These are phyloP conservation scores for Trialeurodes vaporariorum DNA, from an alignment of 1,140 invertebrate species.

Conservation along the genomic window DNA sequence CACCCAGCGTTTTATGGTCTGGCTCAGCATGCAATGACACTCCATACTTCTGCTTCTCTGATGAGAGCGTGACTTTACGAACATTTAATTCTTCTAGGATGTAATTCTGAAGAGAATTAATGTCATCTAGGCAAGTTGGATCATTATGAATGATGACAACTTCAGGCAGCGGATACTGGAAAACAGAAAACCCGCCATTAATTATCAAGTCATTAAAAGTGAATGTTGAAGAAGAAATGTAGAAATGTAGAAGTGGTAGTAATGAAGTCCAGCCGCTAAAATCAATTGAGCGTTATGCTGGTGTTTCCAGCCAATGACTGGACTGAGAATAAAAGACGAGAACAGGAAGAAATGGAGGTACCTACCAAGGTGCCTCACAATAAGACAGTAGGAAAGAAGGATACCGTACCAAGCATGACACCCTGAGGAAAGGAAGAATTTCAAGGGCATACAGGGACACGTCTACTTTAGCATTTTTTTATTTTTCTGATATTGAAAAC, in stretches of 20 bases:
- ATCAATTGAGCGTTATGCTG: too few relatives aligned
- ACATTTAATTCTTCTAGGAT: conserved; percentile 93
- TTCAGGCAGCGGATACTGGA: conserved; percentile 83
- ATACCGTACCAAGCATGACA: too few relatives aligned
- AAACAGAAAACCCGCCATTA: background rate
- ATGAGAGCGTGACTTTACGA: conserved; percentile 70
- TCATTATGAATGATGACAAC: conserved; percentile 90
- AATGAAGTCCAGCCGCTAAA: too few relatives aligned
- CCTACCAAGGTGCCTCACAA: too few relatives aligned
- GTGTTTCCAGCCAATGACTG: background rate
- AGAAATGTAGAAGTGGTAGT: too few relatives aligned
- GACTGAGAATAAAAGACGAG: background rate
- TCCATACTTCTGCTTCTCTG: conserved; percentile 86
- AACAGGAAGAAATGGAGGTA: background rate
- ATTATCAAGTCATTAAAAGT: too few relatives aligned
- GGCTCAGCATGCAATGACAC: conserved; percentile 88
- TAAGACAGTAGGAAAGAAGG: too few relatives aligned
- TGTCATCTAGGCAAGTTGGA: conserved; percentile 60
- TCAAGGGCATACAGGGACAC: too few relatives aligned
- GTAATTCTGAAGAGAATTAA: conserved; percentile 70
- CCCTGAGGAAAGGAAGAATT: too few relatives aligned
- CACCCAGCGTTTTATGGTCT: conserved; percentile 74
- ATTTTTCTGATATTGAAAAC: too few relatives aligned
- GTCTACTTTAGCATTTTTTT: too few relatives aligned
- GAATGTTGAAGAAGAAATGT: too few relatives aligned